These are phyloP conservation scores for Tolmerus cingulatus DNA, from an alignment of 2,888 invertebrate species.

Conservation along the genomic window DNA sequence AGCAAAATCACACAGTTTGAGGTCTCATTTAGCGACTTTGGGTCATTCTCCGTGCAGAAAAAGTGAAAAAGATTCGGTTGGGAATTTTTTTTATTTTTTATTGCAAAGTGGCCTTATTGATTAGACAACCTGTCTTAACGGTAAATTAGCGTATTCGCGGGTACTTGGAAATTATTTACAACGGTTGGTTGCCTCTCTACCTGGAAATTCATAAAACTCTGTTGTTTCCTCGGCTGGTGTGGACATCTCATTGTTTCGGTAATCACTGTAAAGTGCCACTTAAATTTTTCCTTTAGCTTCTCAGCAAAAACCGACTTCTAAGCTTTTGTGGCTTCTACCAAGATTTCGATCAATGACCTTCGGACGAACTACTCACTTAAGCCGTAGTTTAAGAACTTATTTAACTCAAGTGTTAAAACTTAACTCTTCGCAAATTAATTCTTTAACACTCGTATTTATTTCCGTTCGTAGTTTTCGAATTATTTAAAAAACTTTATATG, in stretches of 20 bases:
- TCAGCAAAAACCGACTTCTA: background rate
- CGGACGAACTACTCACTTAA: background rate
- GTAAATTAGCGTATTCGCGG: constrained; percentile 8
- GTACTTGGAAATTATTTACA: constrained; percentile 8
- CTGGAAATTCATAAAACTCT: constrained; percentile 8
- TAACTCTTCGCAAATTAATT: background rate
- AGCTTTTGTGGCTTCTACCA: background rate
- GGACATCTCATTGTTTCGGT: constrained; percentile 8
- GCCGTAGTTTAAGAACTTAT: background rate
- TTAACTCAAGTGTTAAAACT: background rate
- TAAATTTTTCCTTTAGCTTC: background rate
- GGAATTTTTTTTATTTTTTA: background rate
- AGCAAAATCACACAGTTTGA: constrained; percentile 5
- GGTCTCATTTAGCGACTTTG: constrained; percentile 1
- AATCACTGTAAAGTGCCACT: constrained; percentile 10
- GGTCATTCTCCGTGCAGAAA: constrained; percentile 9
- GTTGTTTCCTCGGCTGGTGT: background rate
- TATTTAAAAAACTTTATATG: no score
- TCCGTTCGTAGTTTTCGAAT: no score
- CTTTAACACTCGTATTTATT: no score
- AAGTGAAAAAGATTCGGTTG: constrained; percentile 29
- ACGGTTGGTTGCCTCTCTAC: constrained; percentile 13
- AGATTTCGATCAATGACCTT: background rate
- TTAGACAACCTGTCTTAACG: constrained; percentile 25
- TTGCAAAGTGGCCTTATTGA: constrained; percentile 22